Percentiles rank a stretch among this genome's conserved stretches.
Evolutionary conservation across 2,888 invertebrate species (phyloP).

Genomic region (Papilio gigon): DNA sequence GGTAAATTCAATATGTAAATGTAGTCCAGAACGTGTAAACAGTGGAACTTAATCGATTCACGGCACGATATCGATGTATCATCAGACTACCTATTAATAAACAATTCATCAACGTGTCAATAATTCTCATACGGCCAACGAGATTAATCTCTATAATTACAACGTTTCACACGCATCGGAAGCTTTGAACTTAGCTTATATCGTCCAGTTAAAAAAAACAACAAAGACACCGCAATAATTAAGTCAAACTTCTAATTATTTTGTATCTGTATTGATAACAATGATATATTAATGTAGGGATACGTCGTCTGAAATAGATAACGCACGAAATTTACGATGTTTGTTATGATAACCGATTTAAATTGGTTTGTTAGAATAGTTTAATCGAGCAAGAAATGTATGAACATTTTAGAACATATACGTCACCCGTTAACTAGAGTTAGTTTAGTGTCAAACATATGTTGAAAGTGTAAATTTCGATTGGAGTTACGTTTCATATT

Average conservation of each 20-base stretch:
- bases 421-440: constrained; percentile 49
- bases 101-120: constrained; percentile 39
- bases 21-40: background rate
- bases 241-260: constrained; percentile 75
- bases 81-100: constrained; percentile 21
- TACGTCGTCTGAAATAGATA: constrained; percentile 62
- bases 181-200: constrained; percentile 46
- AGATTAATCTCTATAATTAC: constrained; percentile 42
- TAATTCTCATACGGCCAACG: background rate
- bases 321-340: constrained; percentile 68
- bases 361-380: constrained; percentile 64
- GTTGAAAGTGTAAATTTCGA: background rate
- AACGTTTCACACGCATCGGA: constrained; percentile 49
- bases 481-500: background rate
- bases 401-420: constrained; percentile 48
- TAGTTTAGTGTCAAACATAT: constrained; percentile 50
- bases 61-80: constrained; percentile 17
- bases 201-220: constrained; percentile 39
- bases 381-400: constrained; percentile 51
- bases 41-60: constrained; percentile 8
- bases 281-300: constrained; percentile 69
- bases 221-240: constrained; percentile 69
- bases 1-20: background rate
- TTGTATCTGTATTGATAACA: constrained; percentile 70
- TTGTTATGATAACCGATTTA: constrained; percentile 64